Percentiles rank a stretch among this genome's conserved stretches.
Conservation (phyloP, 2,888 invertebrate species). For the Peribatodes rhomboidaria region DNA sequence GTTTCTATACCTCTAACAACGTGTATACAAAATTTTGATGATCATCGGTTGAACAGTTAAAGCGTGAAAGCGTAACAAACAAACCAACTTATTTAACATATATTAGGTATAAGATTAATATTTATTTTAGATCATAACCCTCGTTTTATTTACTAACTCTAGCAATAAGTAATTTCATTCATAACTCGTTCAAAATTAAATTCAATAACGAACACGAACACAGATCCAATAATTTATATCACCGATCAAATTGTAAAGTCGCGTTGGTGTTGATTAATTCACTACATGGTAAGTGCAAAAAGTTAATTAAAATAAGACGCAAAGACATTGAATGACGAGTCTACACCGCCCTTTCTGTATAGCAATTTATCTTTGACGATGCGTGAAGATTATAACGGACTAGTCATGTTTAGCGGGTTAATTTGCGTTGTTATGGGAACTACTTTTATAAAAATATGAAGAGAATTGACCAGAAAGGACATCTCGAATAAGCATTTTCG, state of each 20-base stretch:
- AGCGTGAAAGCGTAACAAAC: no score
- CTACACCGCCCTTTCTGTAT: conserved; percentile 71
- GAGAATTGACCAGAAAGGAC: no score
- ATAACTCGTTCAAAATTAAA: conserved; percentile 11
- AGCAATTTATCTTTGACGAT: conserved; percentile 68
- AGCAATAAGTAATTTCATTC: neutral
- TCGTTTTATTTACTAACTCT: no score
- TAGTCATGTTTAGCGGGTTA: neutral
- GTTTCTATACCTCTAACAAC: no score
- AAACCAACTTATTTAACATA: no score
- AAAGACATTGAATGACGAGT: conserved; percentile 75
- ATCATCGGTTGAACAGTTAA: no score
- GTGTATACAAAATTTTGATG: no score
- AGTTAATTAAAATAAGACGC: conserved; percentile 77
- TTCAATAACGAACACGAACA: conserved; percentile 25
- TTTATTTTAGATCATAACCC: no score
- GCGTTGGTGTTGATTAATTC: conserved; percentile 36
- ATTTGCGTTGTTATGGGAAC: neutral
- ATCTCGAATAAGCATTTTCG: no score
- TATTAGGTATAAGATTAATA: no score
- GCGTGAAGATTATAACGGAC: conserved; percentile 17
- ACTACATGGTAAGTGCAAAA: conserved; percentile 53
- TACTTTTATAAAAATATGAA: no score
- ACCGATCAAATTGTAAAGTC: conserved; percentile 23
- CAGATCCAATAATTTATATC: conserved; percentile 32